A percentile compares a stretch with the other conserved stretches of the same genome.
Conservation (phyloP, 1,140 invertebrate species). For the Cydia strobilella region DNA sequence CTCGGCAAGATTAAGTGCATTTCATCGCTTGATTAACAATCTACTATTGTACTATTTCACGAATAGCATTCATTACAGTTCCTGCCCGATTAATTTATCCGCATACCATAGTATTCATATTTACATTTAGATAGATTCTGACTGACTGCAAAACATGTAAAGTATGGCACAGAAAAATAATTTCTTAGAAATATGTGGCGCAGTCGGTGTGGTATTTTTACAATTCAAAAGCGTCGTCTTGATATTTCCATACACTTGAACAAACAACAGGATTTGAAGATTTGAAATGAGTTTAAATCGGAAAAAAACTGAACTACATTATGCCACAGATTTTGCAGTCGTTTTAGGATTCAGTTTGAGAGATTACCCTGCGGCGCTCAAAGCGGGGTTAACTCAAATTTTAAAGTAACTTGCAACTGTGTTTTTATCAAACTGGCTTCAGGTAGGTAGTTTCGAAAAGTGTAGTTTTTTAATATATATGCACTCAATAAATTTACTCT, state of each 20-base stretch:
- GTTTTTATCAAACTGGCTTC: too few relatives aligned
- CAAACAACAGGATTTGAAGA: background rate
- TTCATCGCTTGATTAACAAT: too few relatives aligned
- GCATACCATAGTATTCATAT: too few relatives aligned
- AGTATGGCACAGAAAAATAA: background rate
- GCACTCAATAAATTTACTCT: too few relatives aligned
- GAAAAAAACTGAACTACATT: background rate
- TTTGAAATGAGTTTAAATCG: background rate
- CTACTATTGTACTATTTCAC: too few relatives aligned
- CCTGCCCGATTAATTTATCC: too few relatives aligned
- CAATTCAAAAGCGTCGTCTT: conserved; percentile 9
- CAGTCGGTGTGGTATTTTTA: background rate
- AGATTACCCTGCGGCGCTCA: background rate
- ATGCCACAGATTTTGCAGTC: background rate
- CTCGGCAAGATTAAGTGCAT: too few relatives aligned
- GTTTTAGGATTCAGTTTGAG: background rate
- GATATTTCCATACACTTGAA: conserved; percentile 9
- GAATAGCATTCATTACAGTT: too few relatives aligned
- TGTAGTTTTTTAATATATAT: too few relatives aligned
- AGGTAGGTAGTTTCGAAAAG: too few relatives aligned
- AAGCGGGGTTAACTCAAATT: background rate
- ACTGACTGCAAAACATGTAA: background rate
- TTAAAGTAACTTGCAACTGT: background rate
- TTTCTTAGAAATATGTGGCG: background rate
- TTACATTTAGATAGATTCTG: too few relatives aligned